Conservation (phyloP, 2,888 invertebrate genomes). For the Pyralis farinalis region DNA sequence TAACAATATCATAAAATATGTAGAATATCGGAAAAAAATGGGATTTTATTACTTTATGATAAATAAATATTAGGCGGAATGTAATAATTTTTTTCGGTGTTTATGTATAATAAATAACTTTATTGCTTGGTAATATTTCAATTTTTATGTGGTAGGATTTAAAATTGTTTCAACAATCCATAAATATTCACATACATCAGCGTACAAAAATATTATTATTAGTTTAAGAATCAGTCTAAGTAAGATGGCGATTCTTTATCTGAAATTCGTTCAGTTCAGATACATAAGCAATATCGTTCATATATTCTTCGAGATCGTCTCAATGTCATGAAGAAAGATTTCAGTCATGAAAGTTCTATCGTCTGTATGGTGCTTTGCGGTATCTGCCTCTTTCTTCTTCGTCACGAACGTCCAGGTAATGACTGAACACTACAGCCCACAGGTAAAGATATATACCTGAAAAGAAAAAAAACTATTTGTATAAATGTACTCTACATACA, state of each 20-base stretch:
- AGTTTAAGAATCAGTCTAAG: not conserved
- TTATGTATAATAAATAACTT: too few species aligned
- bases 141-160: too few species aligned
- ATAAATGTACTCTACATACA: too few species aligned
- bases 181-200: too few species aligned
- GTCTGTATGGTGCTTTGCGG: slow-evolving; percentile 85
- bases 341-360: slow-evolving; percentile 43
- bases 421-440: slow-evolving; percentile 92
- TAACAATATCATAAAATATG: not conserved
- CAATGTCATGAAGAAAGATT: not conserved
- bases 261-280: slow-evolving; percentile 3
- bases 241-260: not conserved
- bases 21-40: not conserved
- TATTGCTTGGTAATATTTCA: too few species aligned
- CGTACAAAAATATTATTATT: too few species aligned
- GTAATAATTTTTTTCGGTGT: too few species aligned
- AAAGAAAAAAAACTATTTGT: too few species aligned
- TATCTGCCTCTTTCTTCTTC: slow-evolving; percentile 87
- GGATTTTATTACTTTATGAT: too few species aligned
- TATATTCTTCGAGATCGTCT: not conserved
- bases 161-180: too few species aligned
- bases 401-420: slow-evolving; percentile 87
- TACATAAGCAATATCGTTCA: not conserved
- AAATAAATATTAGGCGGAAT: too few species aligned
- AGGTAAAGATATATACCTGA: slow-evolving; percentile 89